Percentiles rank a stretch among this genome's conserved stretches.
These are phyloP conservation scores for Craniophora ligustri DNA, from an alignment of 2,888 invertebrate species.

Conservation along the genomic window DNA sequence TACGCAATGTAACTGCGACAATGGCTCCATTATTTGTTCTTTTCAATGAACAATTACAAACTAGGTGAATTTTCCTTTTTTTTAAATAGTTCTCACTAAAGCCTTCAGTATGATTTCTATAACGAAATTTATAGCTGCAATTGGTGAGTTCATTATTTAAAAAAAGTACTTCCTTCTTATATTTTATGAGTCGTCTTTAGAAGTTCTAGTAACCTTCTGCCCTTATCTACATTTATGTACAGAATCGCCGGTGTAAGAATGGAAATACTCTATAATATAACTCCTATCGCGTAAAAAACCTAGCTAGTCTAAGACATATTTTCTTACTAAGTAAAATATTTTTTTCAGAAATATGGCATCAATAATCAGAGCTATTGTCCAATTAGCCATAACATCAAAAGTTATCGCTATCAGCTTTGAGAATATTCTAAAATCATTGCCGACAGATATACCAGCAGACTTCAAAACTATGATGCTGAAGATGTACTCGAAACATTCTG, in stretches of 20 bases:
- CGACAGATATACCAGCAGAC: conserved; percentile 31
- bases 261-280: too few species aligned
- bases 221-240: too few species aligned
- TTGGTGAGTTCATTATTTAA: conserved; percentile 9
- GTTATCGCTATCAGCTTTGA: conserved; percentile 30
- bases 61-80: conserved; percentile 18
- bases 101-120: conserved; percentile 7
- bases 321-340: too few species aligned
- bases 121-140: not conserved
- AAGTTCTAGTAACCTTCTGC: too few species aligned
- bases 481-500: conserved; percentile 28
- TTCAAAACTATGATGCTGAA: conserved; percentile 28
- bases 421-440: conserved; percentile 29
- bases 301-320: too few species aligned
- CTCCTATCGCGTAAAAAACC: too few species aligned
- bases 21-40: conserved; percentile 28
- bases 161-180: not conserved
- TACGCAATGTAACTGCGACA: conserved; percentile 31
- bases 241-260: too few species aligned
- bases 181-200: too few species aligned
- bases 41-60: conserved; percentile 38
- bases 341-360: conserved; percentile 26
- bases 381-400: conserved; percentile 24
- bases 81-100: not conserved
- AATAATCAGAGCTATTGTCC: conserved; percentile 9